Conservation (phyloP, 2,113 vertebrate species). For the Petaurus breviceps region DNA sequence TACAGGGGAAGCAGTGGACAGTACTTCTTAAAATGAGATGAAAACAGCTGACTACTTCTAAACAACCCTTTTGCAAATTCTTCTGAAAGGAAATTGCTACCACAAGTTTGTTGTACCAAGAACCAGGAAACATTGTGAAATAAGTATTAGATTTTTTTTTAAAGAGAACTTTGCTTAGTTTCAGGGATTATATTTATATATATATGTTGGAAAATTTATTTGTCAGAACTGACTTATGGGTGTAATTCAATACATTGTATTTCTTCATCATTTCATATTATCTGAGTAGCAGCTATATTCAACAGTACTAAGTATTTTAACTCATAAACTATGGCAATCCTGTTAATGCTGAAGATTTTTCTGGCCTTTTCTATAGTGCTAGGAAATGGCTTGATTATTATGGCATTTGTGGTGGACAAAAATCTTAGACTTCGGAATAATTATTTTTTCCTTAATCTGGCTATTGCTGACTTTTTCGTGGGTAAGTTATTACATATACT, state of each 20-base stretch:
- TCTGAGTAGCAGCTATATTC: neutral
- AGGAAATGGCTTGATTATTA: slow-evolving; percentile 90
- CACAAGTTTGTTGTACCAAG: slow-evolving; percentile 55
- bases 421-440: slow-evolving; percentile 91
- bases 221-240: neutral
- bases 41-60: slow-evolving; percentile 21
- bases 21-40: slow-evolving; percentile 18
- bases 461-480: slow-evolving; percentile 93
- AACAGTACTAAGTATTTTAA: slow-evolving; percentile 63
- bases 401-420: slow-evolving; percentile 91
- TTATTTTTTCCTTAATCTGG: slow-evolving; percentile 93
- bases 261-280: slow-evolving; percentile 21
- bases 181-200: slow-evolving; percentile 1
- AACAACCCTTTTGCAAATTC: slow-evolving; percentile 29
- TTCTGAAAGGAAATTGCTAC: slow-evolving; percentile 55
- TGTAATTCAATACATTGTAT: neutral
- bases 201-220: neutral
- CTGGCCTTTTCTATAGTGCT: slow-evolving; percentile 88
- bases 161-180: neutral
- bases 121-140: slow-evolving; percentile 64
- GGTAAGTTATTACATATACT: slow-evolving; percentile 85
- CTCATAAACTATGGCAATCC: slow-evolving; percentile 71
- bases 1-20: neutral
- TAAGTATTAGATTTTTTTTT: slow-evolving; percentile 14
- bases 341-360: slow-evolving; percentile 88